phyloP scores from a whole-genome alignment of 2,113 vertebrate species.

The Tapirus terrestris region DNA sequence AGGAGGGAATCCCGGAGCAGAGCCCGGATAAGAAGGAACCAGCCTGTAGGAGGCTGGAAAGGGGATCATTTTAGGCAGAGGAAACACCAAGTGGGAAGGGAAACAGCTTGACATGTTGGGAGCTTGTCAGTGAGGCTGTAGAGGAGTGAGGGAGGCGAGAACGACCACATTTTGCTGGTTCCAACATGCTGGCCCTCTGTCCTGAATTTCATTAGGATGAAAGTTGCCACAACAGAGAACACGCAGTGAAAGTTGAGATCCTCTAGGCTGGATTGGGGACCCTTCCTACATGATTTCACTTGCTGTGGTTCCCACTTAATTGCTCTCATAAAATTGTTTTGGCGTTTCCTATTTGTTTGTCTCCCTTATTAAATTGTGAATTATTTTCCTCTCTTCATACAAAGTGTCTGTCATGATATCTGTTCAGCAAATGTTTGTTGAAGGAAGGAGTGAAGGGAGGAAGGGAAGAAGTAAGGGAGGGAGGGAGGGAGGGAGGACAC shows the following conservation, averaged over 20 bases:
- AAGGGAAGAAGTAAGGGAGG: too few species aligned
- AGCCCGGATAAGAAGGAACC: not conserved
- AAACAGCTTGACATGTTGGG: not conserved
- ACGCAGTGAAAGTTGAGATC: not conserved
- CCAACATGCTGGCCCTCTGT: not conserved
- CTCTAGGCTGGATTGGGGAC: not conserved
- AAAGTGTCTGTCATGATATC: not conserved
- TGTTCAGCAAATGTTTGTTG: not conserved
- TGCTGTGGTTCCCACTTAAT: not conserved
- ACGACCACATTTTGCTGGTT: not conserved
- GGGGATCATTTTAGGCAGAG: not conserved
- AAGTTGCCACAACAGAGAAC: not conserved
- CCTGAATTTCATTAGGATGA: not conserved
- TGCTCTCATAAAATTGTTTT: not conserved
- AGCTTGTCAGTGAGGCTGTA: not conserved
- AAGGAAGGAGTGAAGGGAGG: not conserved
- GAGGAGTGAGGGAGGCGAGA: not conserved
- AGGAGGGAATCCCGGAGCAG: too few species aligned
- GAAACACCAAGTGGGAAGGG: not conserved
- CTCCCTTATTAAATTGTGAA: not conserved
- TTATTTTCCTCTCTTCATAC: not conserved
- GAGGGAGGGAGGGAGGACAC: not conserved
- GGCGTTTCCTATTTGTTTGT: not conserved
- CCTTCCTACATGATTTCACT: not conserved
- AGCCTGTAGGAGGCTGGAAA: not conserved